Base-by-base conservation (phyloP, 1,140 invertebrate species). In the Drosophila teissieri region DNA sequence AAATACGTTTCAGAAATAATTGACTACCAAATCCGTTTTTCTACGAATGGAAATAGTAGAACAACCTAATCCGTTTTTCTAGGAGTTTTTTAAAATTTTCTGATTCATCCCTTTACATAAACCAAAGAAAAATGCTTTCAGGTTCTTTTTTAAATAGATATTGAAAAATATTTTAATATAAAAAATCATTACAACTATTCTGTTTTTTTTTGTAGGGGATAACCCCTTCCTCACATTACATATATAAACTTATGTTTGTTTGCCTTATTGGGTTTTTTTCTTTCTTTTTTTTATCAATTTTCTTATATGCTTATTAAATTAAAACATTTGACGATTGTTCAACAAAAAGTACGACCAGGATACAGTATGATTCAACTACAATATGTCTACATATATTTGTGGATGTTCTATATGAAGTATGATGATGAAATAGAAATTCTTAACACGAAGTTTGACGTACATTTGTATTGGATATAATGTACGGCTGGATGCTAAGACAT, bases 111-210 rank as follows among this genome's bases (percentile, higher is more conserved):
- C 3, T 2, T 27, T 5, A 17, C 34, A 51, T 34, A 27, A 27
- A 34, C 48, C n/a, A 51, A 17, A 31, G 27, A 45, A 69, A 69
- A 10, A 15, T 10, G 2, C 40, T 53, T 53, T 31, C 1, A 10
- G 4, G 17, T 57, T 24, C 37, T 65, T 46, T 80, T 78, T 83
- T 83, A 79, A 88, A 88, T 86, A 86, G 58, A 82, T 83, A 51
- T 88, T 86, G 83, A 76, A 86, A 88, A 88, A 86, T 88, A 86
- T 83, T 89, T 86, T 86, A 79, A 79, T 86, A 86, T 88, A 88
- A 89, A 85, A 85, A 86, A 68, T 88, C 72, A 45, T 83, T 86
- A 86, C 68, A 69, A 52, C 79, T 86, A 86, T 62, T 75, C 62
- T 78, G 74, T 51, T 73, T 46, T 76, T 72, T 85, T 73, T 51